Evolutionary conservation across 2,113 vertebrate species (phyloP).

Genomic region (Okapia johnstoni): DNA sequence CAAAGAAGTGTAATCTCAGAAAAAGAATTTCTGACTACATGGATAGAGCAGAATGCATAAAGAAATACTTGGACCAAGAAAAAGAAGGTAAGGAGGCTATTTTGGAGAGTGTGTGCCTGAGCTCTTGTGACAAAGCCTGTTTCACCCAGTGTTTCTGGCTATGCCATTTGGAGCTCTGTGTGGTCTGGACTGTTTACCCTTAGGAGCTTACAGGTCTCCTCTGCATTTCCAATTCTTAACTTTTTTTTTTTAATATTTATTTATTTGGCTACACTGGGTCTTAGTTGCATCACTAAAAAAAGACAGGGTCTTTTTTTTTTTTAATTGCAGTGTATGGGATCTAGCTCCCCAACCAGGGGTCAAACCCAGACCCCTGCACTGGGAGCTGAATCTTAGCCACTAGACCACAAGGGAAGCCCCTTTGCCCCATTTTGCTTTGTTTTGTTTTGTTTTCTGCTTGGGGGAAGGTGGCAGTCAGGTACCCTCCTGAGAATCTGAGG

Average conservation of each 20-base stretch:
- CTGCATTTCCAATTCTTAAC: background rate
- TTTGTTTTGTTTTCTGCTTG: background rate
- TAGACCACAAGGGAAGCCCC: background rate
- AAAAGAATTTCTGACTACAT: constrained; percentile 92
- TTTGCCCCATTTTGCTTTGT: background rate
- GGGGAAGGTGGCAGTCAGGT: background rate
- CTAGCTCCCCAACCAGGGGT: background rate
- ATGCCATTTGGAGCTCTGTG: background rate
- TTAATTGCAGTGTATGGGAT: background rate
- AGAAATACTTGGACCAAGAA: constrained; percentile 88
- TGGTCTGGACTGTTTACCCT: background rate
- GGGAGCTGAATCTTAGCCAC: background rate
- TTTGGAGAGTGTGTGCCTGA: background rate
- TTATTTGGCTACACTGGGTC: background rate
- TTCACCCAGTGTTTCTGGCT: background rate
- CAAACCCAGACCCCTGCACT: background rate
- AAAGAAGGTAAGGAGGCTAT: constrained; percentile 87
- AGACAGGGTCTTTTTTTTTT: background rate
- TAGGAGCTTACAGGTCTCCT: background rate
- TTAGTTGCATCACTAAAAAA: background rate
- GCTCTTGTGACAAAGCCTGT: background rate
- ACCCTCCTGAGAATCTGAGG: background rate
- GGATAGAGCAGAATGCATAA: constrained; percentile 95
- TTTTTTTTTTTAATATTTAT: background rate
- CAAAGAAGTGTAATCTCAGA: constrained; percentile 88